phyloP scores from a whole-genome alignment of 2,113 vertebrate species.

The Nycticebus coucang region DNA sequence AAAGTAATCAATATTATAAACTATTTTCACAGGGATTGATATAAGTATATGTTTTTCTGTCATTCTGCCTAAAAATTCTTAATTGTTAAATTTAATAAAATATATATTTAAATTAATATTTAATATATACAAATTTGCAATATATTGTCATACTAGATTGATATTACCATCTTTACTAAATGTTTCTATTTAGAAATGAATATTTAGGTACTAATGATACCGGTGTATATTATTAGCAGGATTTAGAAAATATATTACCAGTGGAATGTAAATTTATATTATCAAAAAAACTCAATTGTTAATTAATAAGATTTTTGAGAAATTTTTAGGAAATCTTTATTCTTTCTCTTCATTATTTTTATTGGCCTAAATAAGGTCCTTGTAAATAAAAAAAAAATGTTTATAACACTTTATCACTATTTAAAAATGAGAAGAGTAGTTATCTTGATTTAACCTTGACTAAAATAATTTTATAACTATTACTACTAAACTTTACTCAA shows the following conservation, averaged over 20 bases:
- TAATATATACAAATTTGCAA: background rate
- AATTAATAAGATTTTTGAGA: background rate
- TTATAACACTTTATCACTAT: background rate
- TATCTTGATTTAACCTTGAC: background rate
- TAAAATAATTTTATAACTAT: background rate
- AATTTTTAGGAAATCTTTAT: background rate
- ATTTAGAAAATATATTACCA: background rate
- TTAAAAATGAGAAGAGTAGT: background rate
- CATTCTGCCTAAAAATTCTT: background rate
- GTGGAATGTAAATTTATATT: background rate
- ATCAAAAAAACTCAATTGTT: background rate
- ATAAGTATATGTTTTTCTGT: background rate
- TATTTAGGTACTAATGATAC: background rate
- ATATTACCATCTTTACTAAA: background rate
- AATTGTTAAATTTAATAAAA: background rate
- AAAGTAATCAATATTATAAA: slow-evolving; percentile 31
- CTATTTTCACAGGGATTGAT: slow-evolving; percentile 10
- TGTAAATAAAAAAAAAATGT: background rate
- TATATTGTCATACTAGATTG: background rate
- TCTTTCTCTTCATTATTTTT: background rate
- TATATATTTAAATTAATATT: background rate
- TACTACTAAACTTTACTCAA: background rate
- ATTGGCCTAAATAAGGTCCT: background rate
- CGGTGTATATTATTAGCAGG: background rate
- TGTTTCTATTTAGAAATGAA: background rate